phyloP scores from a whole-genome alignment of 2,797 vertebrate genomes.

The Chrysocyon brachyurus region DNA sequence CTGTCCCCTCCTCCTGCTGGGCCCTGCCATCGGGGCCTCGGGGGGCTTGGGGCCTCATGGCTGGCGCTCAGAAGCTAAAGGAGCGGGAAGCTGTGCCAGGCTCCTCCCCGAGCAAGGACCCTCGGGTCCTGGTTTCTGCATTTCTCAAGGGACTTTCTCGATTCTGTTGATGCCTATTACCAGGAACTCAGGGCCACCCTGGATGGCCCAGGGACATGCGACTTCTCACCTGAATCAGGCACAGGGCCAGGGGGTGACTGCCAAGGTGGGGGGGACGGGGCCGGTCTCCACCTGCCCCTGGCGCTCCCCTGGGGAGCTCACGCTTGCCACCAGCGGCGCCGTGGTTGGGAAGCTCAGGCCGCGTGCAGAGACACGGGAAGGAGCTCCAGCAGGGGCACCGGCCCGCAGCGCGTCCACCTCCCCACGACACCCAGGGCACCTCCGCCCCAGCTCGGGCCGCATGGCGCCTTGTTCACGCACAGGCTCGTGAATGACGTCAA shows the following conservation, averaged over 20 bases:
- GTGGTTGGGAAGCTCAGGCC: not conserved
- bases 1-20: too few species aligned
- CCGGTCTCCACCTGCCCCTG: not conserved
- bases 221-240: not conserved
- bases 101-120: not conserved
- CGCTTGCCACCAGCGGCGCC: not conserved
- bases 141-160: not conserved
- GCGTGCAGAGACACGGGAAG: rapidly evolving
- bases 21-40: too few species aligned
- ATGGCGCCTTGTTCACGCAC: too few species aligned
- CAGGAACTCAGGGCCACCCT: not conserved
- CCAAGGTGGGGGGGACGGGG: not conserved
- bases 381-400: not conserved
- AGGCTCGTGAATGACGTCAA: not conserved
- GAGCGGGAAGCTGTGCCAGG: not conserved
- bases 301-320: not conserved
- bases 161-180: not conserved
- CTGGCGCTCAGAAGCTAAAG: not conserved
- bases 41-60: too few species aligned
- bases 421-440: too few species aligned
- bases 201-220: not conserved
- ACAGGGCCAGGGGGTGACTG: too few species aligned
- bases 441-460: not conserved
- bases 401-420: not conserved
- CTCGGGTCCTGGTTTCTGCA: not conserved